Evolutionary conservation across 2,888 invertebrate species (phyloP).

Genomic region (Xestia rhomboidea): DNA sequence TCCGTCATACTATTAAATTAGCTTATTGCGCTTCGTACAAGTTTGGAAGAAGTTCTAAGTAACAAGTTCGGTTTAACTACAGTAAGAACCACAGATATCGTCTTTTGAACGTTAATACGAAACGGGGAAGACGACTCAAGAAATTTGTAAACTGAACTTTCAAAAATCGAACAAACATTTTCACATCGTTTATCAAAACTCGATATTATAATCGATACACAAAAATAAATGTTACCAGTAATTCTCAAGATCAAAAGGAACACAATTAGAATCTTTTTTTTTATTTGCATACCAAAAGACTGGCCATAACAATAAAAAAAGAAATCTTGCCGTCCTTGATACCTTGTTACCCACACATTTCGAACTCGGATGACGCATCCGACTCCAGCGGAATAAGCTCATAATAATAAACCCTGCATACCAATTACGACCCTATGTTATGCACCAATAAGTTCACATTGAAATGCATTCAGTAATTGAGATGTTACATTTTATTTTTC

Average conservation of each 20-base stretch:
- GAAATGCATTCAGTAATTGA: conserved; percentile 70
- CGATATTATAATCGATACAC: conserved; percentile 37
- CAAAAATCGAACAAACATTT: conserved; percentile 16
- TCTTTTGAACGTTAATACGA: conserved; percentile 3
- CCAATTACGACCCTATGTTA: conserved; percentile 61
- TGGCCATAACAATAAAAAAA: conserved; percentile 76
- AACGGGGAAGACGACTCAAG: not conserved
- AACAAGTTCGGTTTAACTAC: conserved; percentile 7
- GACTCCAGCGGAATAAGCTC: conserved; percentile 62
- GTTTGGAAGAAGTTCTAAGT: conserved; percentile 15
- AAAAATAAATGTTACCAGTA: conserved; percentile 47
- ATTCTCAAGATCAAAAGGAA: conserved; percentile 64
- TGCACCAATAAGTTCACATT: conserved; percentile 57
- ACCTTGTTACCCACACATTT: conserved; percentile 84
- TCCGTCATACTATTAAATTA: conserved; percentile 8
- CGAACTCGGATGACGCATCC: conserved; percentile 83
- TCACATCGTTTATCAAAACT: conserved; percentile 37
- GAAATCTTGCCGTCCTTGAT: conserved; percentile 83
- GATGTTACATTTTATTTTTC: conserved; percentile 72
- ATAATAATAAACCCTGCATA: conserved; percentile 46
- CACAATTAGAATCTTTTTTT: conserved; percentile 74
- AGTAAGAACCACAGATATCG: not conserved
- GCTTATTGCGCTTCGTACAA: conserved; percentile 6
- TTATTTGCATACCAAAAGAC: conserved; percentile 82
- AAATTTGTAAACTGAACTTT: conserved; percentile 12